These are phyloP conservation scores for Ceratotherium simum DNA, from an alignment of 2,113 vertebrate species.

Conservation along the genomic window DNA sequence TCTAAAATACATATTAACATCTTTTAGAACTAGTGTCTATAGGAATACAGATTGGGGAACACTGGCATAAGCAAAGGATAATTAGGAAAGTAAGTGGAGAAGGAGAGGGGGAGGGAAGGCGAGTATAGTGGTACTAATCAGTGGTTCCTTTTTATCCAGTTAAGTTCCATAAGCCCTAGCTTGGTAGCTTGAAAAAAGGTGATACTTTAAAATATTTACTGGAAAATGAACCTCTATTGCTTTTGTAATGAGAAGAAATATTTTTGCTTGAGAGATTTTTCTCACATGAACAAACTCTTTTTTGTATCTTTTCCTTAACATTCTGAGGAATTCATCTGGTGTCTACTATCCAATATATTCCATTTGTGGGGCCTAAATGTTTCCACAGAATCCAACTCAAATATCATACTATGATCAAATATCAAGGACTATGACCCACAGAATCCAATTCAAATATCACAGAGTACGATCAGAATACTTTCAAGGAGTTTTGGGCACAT, in stretches of 20 bases:
- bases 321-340: constrained; percentile 28
- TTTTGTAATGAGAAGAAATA: constrained; percentile 21
- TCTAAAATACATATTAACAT: not conserved
- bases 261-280: not conserved
- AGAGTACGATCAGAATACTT: not conserved
- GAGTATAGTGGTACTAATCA: not conserved
- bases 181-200: constrained; percentile 21
- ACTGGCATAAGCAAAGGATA: not conserved
- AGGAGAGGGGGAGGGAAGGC: not conserved
- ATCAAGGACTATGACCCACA: not conserved
- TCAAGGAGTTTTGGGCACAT: not conserved
- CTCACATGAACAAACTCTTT: not conserved
- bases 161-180: not conserved
- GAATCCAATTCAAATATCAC: constrained; percentile 25
- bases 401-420: constrained; percentile 16
- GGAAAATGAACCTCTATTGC: constrained; percentile 25
- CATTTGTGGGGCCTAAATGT: constrained; percentile 5
- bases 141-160: not conserved
- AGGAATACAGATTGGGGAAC: not conserved
- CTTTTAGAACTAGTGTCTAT: not conserved
- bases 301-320: constrained; percentile 6
- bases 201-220: constrained; percentile 46
- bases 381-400: constrained; percentile 39
- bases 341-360: not conserved
- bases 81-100: not conserved